Base-by-base conservation (phyloP, 2,113 vertebrate genomes). In the Ophthalmolycus amberensis region DNA sequence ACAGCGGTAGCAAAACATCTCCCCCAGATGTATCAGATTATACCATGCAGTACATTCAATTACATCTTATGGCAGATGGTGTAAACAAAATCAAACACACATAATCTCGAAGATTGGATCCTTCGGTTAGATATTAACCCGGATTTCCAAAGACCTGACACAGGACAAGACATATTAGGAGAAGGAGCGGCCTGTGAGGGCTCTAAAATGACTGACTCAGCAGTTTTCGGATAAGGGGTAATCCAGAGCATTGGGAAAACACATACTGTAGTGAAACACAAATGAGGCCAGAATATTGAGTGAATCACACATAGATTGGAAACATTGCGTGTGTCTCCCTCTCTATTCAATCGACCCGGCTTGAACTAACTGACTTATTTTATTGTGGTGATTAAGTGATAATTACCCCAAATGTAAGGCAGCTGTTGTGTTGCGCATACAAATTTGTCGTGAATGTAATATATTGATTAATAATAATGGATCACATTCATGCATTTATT, bases 21-120 rank as follows among this genome's bases (percentile, higher is more conserved):
- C 11, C 63, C 71, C 76, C 15, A 48, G 83, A 87, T 89, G 75
- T 88, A 92, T 91, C 85, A 86, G 89, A 92, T 93, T 92, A 92
- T 90, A 82, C 37, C 75, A 77, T 73, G 88, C 86, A 63, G 82
- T 88, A 82, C 87, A 93, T 94, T 94, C 90, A 93, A 93, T 94
- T 93, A 93, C 83, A 90, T 80, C 42, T 80, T 83, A 79, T 83
- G 90, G 88, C 93, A 94, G 94, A 94, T 92, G 92, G 91, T 83
- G 83, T 87, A 82, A 90, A 90, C 87, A 87, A 90, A 93, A 91
- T 89, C 85, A 91, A 88, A 91, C 75, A 66, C 85, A 66, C 67
- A 79, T 93, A 93, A 94, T 93, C 91, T 93, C 10, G 22, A 80
- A 89, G 86, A 91, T 81, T 91, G 87, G 84, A 93, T 85, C 71